Evolutionary conservation across 2,113 vertebrate genomes (phyloP).

Genomic region (Hystrix cristata): DNA sequence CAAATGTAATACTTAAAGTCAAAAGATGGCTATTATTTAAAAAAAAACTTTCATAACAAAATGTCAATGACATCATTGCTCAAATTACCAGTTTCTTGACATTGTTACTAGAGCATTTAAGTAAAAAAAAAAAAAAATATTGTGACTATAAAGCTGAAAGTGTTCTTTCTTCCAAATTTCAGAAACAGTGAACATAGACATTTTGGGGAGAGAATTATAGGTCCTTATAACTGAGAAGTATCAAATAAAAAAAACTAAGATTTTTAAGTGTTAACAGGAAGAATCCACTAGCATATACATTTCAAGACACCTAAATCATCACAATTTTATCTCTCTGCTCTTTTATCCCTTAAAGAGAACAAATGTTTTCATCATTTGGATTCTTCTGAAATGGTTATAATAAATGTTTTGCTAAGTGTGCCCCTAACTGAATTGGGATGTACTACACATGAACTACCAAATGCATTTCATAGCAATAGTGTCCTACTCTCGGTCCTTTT

Average conservation of each 20-base stretch:
- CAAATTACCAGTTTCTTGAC: constrained; percentile 37
- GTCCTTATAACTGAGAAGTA: constrained; percentile 26
- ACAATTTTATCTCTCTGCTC: not conserved
- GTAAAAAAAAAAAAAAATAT: not conserved
- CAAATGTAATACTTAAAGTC: constrained; percentile 25
- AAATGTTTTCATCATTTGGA: not conserved
- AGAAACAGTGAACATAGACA: not conserved
- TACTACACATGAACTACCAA: not conserved
- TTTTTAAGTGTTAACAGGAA: not conserved
- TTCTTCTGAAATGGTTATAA: not conserved
- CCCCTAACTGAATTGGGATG: not conserved
- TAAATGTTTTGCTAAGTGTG: not conserved
- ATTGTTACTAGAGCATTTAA: not conserved
- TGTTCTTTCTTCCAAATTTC: constrained; percentile 31
- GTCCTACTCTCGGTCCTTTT: not conserved
- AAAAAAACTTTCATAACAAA: constrained; percentile 47
- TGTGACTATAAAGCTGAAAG: not conserved
- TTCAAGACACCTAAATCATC: not conserved
- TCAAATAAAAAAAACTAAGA: constrained; percentile 20
- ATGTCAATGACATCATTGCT: constrained; percentile 35
- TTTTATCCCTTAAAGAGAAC: not conserved
- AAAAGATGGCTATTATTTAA: constrained; percentile 32
- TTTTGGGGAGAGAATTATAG: not conserved
- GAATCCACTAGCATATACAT: not conserved
- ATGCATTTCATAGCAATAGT: not conserved